These are phyloP conservation scores for Anoplophora glabripennis DNA, from an alignment of 1,140 invertebrate genomes.

Conservation along the genomic window DNA sequence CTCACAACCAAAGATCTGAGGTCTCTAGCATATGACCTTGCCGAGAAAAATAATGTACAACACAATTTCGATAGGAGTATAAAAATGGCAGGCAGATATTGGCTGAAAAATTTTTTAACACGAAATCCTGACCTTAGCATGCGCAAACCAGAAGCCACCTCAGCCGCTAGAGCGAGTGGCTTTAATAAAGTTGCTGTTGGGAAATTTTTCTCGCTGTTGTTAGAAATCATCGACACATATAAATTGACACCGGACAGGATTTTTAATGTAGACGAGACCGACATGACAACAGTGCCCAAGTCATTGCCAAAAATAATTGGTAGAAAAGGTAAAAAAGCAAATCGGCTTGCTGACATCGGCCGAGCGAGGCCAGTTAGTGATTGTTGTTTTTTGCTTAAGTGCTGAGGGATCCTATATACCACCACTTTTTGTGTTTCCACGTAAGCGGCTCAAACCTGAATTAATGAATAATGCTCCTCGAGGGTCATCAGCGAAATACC, in stretches of 20 bases:
- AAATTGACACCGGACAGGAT: constrained; percentile 36
- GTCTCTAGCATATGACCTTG: no score
- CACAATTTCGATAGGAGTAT: no score
- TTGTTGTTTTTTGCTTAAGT: constrained; percentile 44
- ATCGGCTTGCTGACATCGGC: constrained; percentile 41
- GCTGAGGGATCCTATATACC: constrained; percentile 46
- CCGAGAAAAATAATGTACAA: no score
- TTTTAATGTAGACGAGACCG: constrained; percentile 49
- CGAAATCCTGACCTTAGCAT: constrained; percentile 37
- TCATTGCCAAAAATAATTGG: constrained; percentile 48
- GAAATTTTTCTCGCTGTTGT: constrained; percentile 25
- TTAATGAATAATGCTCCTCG: constrained; percentile 15
- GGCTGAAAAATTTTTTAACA: constrained; percentile 39
- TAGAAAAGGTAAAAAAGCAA: constrained; percentile 43
- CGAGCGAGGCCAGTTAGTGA: constrained; percentile 43
- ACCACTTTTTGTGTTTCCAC: constrained; percentile 43
- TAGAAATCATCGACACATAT: no score
- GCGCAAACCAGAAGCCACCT: constrained; percentile 37
- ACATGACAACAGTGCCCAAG: constrained; percentile 43
- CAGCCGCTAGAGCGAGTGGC: constrained; percentile 33
- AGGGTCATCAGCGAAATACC: constrained; percentile 21
- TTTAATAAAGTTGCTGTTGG: constrained; percentile 35
- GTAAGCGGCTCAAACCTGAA: constrained; percentile 40
- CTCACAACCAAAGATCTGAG: no score
- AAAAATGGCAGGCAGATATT: no score